phyloP scores from a whole-genome alignment of 2,888 invertebrate species.

The Erebia ligea region DNA sequence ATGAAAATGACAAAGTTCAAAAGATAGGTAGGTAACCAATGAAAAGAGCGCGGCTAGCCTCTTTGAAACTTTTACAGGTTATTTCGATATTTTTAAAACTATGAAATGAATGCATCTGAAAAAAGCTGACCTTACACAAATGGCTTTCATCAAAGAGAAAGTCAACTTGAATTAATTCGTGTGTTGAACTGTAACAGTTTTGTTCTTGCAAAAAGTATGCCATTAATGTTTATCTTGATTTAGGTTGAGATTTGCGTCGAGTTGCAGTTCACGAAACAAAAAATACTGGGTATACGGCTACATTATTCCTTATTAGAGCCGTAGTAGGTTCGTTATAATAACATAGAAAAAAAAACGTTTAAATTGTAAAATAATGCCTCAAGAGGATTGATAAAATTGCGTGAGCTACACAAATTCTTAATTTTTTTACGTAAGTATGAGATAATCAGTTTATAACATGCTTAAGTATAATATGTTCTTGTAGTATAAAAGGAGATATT shows the following conservation, averaged over 20 bases:
- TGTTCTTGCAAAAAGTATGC: constrained; percentile 68
- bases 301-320: too few species aligned
- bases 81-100: constrained; percentile 26
- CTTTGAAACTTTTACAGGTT: constrained; percentile 9
- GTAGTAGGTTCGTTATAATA: too few species aligned
- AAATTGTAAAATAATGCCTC: too few species aligned
- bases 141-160: constrained; percentile 62
- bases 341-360: too few species aligned
- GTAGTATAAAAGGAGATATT: too few species aligned
- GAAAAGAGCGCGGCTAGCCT: neutral
- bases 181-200: constrained; percentile 71
- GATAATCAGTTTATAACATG: too few species aligned
- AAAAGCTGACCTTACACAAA: constrained; percentile 23
- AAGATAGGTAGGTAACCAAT: neutral
- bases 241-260: neutral
- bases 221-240: constrained; percentile 65
- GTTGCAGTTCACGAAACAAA: neutral
- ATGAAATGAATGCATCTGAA: constrained; percentile 29
- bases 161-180: constrained; percentile 62
- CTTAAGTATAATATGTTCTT: too few species aligned
- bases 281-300: neutral
- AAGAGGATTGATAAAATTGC: too few species aligned
- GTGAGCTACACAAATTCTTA: too few species aligned
- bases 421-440: too few species aligned
- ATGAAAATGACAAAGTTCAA: neutral